phyloP scores from a whole-genome alignment of 2,888 invertebrate species.

The Oscheius sp. region DNA sequence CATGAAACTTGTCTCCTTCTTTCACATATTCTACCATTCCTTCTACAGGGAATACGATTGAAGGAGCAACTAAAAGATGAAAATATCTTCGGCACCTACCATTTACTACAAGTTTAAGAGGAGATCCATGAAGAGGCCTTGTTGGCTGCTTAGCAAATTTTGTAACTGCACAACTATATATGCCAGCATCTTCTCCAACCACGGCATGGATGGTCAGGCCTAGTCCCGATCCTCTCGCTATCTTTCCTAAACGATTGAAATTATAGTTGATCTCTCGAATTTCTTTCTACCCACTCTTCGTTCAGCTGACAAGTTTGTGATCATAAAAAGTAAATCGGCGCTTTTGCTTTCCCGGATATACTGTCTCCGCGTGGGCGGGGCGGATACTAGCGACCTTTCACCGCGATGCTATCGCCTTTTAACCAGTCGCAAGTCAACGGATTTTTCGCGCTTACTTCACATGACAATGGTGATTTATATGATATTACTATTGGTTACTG shows the following conservation, averaged over 20 bases:
- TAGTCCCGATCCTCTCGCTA: slow-evolving; percentile 57
- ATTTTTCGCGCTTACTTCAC: slow-evolving; percentile 25
- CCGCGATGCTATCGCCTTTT: slow-evolving; percentile 30
- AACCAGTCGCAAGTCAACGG: slow-evolving; percentile 29
- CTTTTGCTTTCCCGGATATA: slow-evolving; percentile 22
- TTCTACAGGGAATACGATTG: slow-evolving; percentile 36
- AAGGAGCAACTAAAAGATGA: slow-evolving; percentile 48
- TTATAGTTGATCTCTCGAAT: slow-evolving; percentile 36
- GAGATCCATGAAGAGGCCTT: slow-evolving; percentile 50
- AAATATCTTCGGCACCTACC: slow-evolving; percentile 37
- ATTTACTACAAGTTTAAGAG: slow-evolving; percentile 59
- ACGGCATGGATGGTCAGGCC: slow-evolving; percentile 66
- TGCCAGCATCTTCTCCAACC: slow-evolving; percentile 53
- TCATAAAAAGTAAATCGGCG: slow-evolving; percentile 15
- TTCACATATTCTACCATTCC: slow-evolving; percentile 35
- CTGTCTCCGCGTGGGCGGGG: slow-evolving; percentile 19
- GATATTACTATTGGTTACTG: neutral
- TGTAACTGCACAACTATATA: slow-evolving; percentile 62
- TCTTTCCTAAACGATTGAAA: too few relatives aligned
- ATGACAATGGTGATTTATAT: neutral
- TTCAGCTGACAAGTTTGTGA: slow-evolving; percentile 15
- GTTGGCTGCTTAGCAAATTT: slow-evolving; percentile 53
- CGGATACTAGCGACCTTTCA: slow-evolving; percentile 28
- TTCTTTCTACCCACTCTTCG: neutral
- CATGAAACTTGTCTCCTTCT: slow-evolving; percentile 28